Evolutionary conservation across 2,797 vertebrate genomes (phyloP).

Genomic region (Myotis myotis): DNA sequence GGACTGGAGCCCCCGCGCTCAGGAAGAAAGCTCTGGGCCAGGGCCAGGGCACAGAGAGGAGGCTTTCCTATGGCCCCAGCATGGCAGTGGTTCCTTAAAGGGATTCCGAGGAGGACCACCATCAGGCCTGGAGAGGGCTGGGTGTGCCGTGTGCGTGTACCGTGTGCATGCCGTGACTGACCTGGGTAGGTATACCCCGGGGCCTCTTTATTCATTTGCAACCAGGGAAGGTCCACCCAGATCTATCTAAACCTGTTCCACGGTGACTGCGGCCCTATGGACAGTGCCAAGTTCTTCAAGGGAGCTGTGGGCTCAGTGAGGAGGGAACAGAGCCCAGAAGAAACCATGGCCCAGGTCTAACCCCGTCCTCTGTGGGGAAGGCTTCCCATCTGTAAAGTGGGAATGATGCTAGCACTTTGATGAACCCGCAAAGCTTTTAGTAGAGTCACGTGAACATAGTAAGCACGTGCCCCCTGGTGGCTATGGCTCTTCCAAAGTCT

Average conservation of each 20-base stretch:
- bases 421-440: not conserved
- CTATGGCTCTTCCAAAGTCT: not conserved
- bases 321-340: not conserved
- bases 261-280: not conserved
- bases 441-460: not conserved
- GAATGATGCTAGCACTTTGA: not conserved
- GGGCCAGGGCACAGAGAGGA: not conserved
- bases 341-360: not conserved
- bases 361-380: not conserved
- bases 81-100: not conserved
- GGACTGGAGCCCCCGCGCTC: not conserved
- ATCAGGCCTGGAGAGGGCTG: not conserved
- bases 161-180: not conserved
- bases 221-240: not conserved
- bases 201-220: not conserved
- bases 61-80: not conserved
- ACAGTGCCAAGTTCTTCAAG: not conserved
- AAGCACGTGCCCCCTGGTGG: not conserved
- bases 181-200: rapidly evolving
- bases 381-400: not conserved
- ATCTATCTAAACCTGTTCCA: not conserved
- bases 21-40: not conserved
- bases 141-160: not conserved
- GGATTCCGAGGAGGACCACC: not conserved
- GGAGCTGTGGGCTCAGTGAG: not conserved